A percentile compares a stretch with the other conserved stretches of the same genome.
These are phyloP conservation scores for Ischnus inquisitorius DNA, from an alignment of 2,888 invertebrate genomes.

Conservation along the genomic window DNA sequence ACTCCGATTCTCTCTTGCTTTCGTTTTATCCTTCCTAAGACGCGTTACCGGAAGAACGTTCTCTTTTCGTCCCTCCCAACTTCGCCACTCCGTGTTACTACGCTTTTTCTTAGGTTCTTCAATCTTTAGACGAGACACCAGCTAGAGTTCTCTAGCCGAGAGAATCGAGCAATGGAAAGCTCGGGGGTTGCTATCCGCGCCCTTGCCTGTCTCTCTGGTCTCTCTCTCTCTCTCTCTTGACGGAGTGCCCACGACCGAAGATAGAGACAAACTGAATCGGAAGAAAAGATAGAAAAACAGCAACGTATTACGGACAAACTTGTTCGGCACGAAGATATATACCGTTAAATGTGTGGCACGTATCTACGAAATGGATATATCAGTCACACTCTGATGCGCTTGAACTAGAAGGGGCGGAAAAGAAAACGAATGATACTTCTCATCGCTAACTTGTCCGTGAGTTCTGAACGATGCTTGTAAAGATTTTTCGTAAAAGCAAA, in stretches of 20 bases:
- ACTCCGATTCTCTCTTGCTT: constrained; percentile 11
- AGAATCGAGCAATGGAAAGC: constrained; percentile 12
- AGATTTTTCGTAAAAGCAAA: background rate
- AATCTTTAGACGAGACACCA: constrained; percentile 71
- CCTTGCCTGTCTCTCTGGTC: background rate
- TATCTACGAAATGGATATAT: constrained; percentile 19
- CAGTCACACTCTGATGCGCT: background rate
- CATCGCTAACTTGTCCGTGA: background rate
- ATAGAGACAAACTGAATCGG: background rate
- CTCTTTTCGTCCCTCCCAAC: constrained; percentile 13
- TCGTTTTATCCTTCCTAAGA: constrained; percentile 45
- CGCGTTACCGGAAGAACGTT: constrained; percentile 45
- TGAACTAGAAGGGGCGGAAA: background rate
- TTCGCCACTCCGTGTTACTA: constrained; percentile 31
- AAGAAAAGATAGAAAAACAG: background rate
- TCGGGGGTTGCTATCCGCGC: constrained; percentile 5
- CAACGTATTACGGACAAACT: constrained; percentile 14
- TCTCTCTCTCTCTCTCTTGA: background rate
- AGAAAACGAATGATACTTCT: background rate
- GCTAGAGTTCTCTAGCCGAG: background rate
- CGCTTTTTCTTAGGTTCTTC: constrained; percentile 69
- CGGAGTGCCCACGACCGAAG: background rate
- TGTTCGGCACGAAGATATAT: background rate
- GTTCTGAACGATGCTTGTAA: background rate
- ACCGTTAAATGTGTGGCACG: background rate